Percentiles rank a stretch among this genome's conserved stretches.
phyloP scores from a whole-genome alignment of 1,140 invertebrate genomes.

The Euglossa dilemma region DNA sequence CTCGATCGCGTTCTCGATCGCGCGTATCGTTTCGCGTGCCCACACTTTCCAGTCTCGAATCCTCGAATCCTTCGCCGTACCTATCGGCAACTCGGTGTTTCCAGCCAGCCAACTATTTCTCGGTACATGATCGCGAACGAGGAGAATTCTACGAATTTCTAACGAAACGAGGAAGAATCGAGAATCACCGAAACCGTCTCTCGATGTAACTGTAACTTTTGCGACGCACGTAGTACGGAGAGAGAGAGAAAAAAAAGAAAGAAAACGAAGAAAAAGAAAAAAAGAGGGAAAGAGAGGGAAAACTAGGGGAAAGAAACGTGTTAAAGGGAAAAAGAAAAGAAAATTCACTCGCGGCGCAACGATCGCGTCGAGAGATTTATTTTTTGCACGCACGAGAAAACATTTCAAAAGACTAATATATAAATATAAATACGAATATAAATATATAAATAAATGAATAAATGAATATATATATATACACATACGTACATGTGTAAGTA shows the following conservation, averaged over 20 bases:
- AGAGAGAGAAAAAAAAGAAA: background rate
- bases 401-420: constrained; percentile 67
- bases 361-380: constrained; percentile 68
- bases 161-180: background rate
- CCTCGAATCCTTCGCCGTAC: background rate
- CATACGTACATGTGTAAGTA: constrained; percentile 20
- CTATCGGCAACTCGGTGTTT: background rate
- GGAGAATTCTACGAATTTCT: background rate
- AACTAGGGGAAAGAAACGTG: background rate
- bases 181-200: background rate
- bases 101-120: background rate
- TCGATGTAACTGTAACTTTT: background rate
- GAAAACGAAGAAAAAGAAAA: background rate
- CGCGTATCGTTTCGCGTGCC: background rate
- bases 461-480: constrained; percentile 7
- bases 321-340: constrained; percentile 10
- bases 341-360: constrained; percentile 35
- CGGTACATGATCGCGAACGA: background rate
- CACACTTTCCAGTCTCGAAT: background rate
- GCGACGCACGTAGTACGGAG: background rate
- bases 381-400: constrained; percentile 70
- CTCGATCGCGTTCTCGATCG: background rate
- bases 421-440: constrained; percentile 30
- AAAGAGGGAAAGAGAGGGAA: background rate
- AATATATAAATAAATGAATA: constrained; percentile 36